A percentile compares a stretch with the other conserved stretches of the same genome.
These are phyloP conservation scores for Hylomyscus alleni DNA, from an alignment of 2,797 vertebrate genomes.

Conservation along the genomic window DNA sequence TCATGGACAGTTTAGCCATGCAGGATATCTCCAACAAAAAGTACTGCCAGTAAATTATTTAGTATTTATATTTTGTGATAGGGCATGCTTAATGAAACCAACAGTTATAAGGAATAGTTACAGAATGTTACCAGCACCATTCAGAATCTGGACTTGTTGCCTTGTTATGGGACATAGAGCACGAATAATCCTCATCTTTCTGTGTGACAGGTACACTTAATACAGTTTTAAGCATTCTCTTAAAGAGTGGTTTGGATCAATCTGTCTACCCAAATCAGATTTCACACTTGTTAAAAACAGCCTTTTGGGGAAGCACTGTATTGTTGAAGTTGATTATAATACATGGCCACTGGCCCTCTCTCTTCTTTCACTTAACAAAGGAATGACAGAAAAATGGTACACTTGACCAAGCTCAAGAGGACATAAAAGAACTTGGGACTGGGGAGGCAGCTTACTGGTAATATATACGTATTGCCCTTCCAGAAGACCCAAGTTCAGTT, in stretches of 20 bases:
- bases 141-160: background rate
- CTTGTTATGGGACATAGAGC: background rate
- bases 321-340: background rate
- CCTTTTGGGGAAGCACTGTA: background rate
- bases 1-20: conserved; percentile 75
- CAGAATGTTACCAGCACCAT: background rate
- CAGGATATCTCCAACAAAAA: conserved; percentile 70
- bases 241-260: background rate
- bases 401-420: background rate
- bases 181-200: background rate
- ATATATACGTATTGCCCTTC: background rate
- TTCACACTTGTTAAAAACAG: background rate
- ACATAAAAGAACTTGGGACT: background rate
- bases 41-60: conserved; percentile 74
- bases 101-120: background rate
- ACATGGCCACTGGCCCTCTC: background rate
- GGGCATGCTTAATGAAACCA: conserved; percentile 65
- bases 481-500: background rate
- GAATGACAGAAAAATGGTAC: background rate
- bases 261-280: background rate
- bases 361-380: background rate
- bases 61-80: conserved; percentile 76
- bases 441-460: background rate
- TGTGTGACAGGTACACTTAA: background rate
- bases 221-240: background rate